Evolutionary conservation across 2,797 vertebrate genomes (phyloP).

Genomic region (Hylomyscus alleni): DNA sequence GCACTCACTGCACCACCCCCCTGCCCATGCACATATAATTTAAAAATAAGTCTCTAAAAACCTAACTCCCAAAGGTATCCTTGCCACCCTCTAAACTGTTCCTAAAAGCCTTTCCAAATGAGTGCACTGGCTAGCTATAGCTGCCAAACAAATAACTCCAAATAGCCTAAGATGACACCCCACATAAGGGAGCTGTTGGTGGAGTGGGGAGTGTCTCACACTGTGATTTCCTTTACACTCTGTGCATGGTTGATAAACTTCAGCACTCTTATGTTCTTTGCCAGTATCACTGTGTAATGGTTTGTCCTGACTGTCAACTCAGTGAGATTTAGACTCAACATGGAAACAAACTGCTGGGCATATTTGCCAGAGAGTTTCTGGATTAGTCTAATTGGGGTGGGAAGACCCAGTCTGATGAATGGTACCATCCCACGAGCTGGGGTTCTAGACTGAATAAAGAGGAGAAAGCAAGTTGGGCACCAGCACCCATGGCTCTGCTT

Average conservation of each 20-base stretch:
- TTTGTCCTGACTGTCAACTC: not conserved
- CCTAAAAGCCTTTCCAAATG: not conserved
- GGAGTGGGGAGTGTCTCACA: not conserved
- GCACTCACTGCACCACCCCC: not conserved
- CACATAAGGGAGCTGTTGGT: not conserved
- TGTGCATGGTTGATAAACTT: rapidly evolving
- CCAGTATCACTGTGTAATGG: not conserved
- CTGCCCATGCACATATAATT: not conserved
- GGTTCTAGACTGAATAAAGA: not conserved
- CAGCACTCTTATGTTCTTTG: rapidly evolving
- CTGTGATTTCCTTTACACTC: not conserved
- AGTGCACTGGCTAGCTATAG: not conserved
- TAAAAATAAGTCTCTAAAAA: not conserved
- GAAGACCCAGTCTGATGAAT: not conserved
- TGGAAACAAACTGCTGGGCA: not conserved
- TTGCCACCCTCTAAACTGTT: not conserved
- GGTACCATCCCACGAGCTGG: not conserved
- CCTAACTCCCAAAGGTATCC: not conserved
- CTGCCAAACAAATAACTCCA: not conserved
- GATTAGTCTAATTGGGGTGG: not conserved
- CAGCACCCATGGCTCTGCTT: not conserved
- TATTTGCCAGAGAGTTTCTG: not conserved
- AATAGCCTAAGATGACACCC: not conserved
- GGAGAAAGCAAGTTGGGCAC: not conserved
- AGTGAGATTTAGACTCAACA: not conserved